Conservation (phyloP, 2,113 vertebrate genomes). For the Eurystomus gularis region DNA sequence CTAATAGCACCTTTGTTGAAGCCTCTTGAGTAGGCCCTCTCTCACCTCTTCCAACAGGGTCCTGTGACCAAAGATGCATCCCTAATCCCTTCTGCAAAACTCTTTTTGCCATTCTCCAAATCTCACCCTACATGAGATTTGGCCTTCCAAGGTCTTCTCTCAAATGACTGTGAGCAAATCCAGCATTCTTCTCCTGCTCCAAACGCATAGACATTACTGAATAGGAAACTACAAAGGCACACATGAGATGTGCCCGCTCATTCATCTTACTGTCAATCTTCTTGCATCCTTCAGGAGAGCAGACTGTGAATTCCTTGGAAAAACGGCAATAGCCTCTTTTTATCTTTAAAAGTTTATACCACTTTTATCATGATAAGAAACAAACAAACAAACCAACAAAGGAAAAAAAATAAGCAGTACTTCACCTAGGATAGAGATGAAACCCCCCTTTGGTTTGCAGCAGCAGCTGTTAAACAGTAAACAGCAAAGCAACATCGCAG, state of each 20-base stretch:
- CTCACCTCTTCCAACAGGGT: background rate
- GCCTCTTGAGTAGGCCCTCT: background rate
- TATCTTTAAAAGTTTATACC: background rate
- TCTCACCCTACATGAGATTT: background rate
- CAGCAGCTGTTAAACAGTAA: constrained; percentile 11
- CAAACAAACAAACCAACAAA: background rate
- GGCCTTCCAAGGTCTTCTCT: background rate
- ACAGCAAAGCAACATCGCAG: background rate
- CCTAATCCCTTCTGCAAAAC: background rate
- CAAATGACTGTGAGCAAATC: background rate
- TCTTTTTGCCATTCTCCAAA: background rate
- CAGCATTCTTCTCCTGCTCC: background rate
- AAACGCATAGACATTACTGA: background rate
- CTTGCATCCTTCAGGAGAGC: background rate
- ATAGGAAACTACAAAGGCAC: background rate
- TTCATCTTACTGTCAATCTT: background rate
- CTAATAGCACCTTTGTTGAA: background rate
- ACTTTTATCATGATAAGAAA: background rate
- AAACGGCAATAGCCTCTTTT: background rate
- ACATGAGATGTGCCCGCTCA: background rate
- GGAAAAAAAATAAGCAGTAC: background rate
- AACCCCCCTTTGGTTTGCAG: background rate
- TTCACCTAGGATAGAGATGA: background rate
- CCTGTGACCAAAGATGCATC: background rate
- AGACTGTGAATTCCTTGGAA: background rate